phyloP scores from a whole-genome alignment of 2,888 invertebrate species.

The Mythimna pallens region DNA sequence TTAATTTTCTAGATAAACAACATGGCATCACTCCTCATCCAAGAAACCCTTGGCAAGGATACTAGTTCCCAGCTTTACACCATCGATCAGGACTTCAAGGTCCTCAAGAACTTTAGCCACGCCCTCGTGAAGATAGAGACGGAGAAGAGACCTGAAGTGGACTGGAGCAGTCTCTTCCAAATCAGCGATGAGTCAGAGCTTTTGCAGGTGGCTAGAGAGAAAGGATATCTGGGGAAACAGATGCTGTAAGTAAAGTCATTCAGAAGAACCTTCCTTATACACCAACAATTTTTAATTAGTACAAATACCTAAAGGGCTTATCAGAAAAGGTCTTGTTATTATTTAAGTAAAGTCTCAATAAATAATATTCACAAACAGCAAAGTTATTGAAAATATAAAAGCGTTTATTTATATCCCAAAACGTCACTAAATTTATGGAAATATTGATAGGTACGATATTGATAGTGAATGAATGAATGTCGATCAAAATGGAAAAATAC shows the following conservation, averaged over 20 bases:
- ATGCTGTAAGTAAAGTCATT: slow-evolving; percentile 79
- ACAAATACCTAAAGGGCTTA: no score
- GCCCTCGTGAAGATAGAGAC: slow-evolving; percentile 70
- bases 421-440: no score
- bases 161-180: slow-evolving; percentile 78
- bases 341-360: no score
- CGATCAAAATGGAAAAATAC: no score
- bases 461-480: no score
- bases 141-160: slow-evolving; percentile 59
- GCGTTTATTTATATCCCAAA: no score
- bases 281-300: no score
- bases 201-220: slow-evolving; percentile 73
- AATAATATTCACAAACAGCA: no score
- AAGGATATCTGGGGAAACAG: slow-evolving; percentile 78
- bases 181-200: slow-evolving; percentile 75
- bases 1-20: slow-evolving; percentile 80
- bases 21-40: slow-evolving; percentile 85
- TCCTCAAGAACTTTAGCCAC: slow-evolving; percentile 78
- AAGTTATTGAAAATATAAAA: no score
- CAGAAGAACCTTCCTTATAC: background rate
- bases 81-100: slow-evolving; percentile 79
- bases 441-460: no score
- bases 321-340: no score
- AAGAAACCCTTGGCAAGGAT: slow-evolving; percentile 86
- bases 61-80: slow-evolving; percentile 80